Base-by-base conservation (phyloP, 2,888 invertebrate species). In the Syrista parreyssii region DNA sequence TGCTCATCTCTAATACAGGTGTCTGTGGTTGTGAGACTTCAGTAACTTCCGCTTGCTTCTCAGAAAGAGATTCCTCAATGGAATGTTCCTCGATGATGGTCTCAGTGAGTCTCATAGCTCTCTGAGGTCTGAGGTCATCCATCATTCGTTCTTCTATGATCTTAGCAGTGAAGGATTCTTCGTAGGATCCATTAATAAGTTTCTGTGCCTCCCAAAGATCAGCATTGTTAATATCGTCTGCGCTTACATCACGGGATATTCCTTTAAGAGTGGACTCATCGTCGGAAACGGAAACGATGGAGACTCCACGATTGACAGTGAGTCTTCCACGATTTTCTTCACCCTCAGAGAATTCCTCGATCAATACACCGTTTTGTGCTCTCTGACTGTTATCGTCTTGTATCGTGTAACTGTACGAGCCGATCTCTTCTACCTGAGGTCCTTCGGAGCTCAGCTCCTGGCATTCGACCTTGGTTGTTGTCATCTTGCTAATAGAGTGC, bases 401-500 rank as follows among this genome's bases (percentile, higher is more conserved):
- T 76, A 93, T 86, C 78, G 92, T 93, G 87, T 94, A 94, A 88
- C 93, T 93, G 85, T 94, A 93, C 84, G 94, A 93, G 55, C 93
- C 93, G 80, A 94, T 93, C 88, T 94, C 94, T 88, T 94, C 94
- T 31, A 94, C 93, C 87, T 93, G 93, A 36, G 94, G 91, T 4
- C 93, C 93, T 79, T 93, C 93, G 78, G 92, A 92, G 69, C 83
- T 82, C 69, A 89, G 84, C 86, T 93, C 93, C 84, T 94, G 94
- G 86, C 93, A 94, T 90, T 93, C 93, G 80, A 94, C 92, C 80
- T 93, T 93, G 74, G 93, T 93, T 76, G 94, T 93, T 76, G 93
- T 94, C 93, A 94, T 93, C 93, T 94, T 94, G 92, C 94, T 94
- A 91, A 94, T 93, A 84, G 93, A 93, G 91, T 93, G 94, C 86